phyloP scores from a whole-genome alignment of 2,888 invertebrate genomes.

The Dastarcus helophoroides region DNA sequence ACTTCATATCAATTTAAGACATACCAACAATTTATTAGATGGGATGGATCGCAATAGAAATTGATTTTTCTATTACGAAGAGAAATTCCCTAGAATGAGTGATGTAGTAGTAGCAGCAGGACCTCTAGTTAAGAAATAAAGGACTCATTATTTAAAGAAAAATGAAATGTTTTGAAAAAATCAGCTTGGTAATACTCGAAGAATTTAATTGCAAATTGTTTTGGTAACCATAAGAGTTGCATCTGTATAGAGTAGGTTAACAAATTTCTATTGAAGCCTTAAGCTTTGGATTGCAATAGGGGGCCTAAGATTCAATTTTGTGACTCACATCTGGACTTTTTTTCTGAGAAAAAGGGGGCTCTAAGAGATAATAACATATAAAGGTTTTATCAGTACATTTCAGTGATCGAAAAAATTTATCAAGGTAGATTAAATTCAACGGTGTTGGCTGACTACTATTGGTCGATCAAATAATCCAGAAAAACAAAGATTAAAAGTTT shows the following conservation, averaged over 20 bases:
- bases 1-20: constrained; percentile 10
- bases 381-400: constrained; percentile 29
- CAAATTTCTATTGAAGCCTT: constrained; percentile 11
- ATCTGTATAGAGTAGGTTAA: constrained; percentile 11
- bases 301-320: constrained; percentile 23
- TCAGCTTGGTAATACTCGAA: constrained; percentile 9
- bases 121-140: constrained; percentile 12
- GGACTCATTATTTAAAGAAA: constrained; percentile 10
- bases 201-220: constrained; percentile 9
- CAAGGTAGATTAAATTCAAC: constrained; percentile 24
- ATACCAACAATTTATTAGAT: constrained; percentile 11
- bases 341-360: constrained; percentile 24
- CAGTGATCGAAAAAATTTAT: constrained; percentile 26
- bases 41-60: constrained; percentile 6
- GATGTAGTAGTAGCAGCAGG: constrained; percentile 12
- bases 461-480: no score
- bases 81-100: constrained; percentile 11
- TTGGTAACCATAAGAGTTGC: constrained; percentile 13
- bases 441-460: constrained; percentile 29
- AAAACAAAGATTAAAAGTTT: no score
- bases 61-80: constrained; percentile 9
- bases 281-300: constrained; percentile 20
- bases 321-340: constrained; percentile 21
- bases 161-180: constrained; percentile 10
- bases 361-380: constrained; percentile 27